A percentile compares a stretch with the other conserved stretches of the same genome.
phyloP scores from a whole-genome alignment of 2,888 invertebrate species.

The Melinaea menophilus region DNA sequence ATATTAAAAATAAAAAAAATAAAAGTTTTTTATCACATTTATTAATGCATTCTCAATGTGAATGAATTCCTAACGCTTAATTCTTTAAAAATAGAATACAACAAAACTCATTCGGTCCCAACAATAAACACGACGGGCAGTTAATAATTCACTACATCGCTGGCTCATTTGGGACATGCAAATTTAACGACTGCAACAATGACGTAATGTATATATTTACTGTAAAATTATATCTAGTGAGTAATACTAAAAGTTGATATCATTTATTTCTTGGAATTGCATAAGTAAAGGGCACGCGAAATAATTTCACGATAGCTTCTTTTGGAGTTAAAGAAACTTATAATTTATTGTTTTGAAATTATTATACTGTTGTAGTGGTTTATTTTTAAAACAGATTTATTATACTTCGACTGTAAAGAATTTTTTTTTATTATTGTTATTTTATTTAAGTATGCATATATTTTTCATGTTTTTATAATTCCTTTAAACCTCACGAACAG shows the following conservation, averaged over 20 bases:
- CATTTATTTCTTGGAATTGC: conserved; percentile 55
- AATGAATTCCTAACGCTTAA: conserved; percentile 12
- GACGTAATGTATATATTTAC: conserved; percentile 30
- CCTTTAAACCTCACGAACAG: too few relatives aligned
- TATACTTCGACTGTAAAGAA: neutral
- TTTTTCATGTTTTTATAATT: too few relatives aligned
- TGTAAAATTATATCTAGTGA: conserved; percentile 16
- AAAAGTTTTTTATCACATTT: too few relatives aligned
- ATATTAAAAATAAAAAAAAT: too few relatives aligned
- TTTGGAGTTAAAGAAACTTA: conserved; percentile 13
- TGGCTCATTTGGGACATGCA: conserved; percentile 13
- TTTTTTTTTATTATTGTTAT: too few relatives aligned
- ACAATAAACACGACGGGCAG: conserved; percentile 14
- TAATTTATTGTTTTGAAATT: conserved; percentile 1
- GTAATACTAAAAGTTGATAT: conserved; percentile 42
- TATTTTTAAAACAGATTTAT: neutral
- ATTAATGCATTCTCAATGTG: neutral
- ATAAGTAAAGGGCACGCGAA: conserved; percentile 24
- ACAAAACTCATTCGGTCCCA: conserved; percentile 36
- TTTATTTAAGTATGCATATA: too few relatives aligned
- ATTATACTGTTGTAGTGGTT: neutral
- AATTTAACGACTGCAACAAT: conserved; percentile 10
- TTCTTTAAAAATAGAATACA: conserved; percentile 34
- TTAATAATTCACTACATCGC: conserved; percentile 35
- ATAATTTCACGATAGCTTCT: conserved; percentile 16